Evolutionary conservation across 2,888 invertebrate species (phyloP).

Genomic region (Strigamia maritima): DNA sequence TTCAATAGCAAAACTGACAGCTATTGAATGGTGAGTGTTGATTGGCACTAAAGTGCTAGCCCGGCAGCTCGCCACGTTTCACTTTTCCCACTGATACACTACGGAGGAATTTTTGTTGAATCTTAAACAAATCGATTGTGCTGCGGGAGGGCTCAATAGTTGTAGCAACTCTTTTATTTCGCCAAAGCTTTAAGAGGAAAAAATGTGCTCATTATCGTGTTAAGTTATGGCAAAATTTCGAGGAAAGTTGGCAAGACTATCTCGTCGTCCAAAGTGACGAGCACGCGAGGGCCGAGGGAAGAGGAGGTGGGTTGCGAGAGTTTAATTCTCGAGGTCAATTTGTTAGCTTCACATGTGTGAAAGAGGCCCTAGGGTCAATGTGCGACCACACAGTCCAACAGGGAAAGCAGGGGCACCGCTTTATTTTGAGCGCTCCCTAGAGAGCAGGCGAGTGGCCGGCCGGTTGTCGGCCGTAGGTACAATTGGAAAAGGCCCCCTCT

Average conservation of each 20-base stretch:
- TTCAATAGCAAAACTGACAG: constrained; percentile 26
- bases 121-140: constrained; percentile 18
- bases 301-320: constrained; percentile 17
- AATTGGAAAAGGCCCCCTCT: constrained; percentile 34
- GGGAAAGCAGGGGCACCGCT: constrained; percentile 31
- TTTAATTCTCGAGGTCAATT: constrained; percentile 31
- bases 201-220: neutral
- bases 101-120: constrained; percentile 8
- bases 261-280: constrained; percentile 15
- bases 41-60: constrained; percentile 21
- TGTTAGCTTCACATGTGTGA: constrained; percentile 31
- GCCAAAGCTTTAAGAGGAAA: neutral
- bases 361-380: constrained; percentile 28
- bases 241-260: constrained; percentile 25
- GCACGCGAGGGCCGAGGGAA: neutral
- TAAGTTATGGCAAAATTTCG: neutral
- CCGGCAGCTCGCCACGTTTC: neutral
- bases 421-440: constrained; percentile 32
- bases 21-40: constrained; percentile 20
- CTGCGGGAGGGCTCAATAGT: neutral
- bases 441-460: constrained; percentile 7
- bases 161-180: neutral
- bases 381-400: constrained; percentile 30
- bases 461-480: constrained; percentile 24
- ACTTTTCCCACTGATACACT: neutral